A percentile compares a stretch with the other conserved stretches of the same genome.
Evolutionary conservation across 2,797 vertebrate genomes (phyloP).

Genomic region (Thripadectes ignobilis): DNA sequence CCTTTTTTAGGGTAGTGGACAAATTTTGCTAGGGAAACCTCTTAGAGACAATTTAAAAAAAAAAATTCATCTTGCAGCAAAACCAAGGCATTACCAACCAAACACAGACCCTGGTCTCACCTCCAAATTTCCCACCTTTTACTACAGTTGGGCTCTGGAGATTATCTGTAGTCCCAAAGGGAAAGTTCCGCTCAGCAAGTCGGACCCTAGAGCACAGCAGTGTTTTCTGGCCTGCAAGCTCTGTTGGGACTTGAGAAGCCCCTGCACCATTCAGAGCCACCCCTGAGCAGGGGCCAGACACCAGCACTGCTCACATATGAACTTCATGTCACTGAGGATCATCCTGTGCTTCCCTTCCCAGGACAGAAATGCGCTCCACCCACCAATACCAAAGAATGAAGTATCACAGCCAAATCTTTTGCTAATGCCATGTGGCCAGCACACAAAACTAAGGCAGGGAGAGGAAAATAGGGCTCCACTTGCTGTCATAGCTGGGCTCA

Average conservation of each 20-base stretch:
- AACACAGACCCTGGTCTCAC: neutral
- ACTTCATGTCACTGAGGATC: neutral
- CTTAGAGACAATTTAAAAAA: neutral
- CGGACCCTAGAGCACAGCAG: neutral
- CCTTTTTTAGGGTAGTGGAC: neutral
- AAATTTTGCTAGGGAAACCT: neutral
- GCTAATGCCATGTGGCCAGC: neutral
- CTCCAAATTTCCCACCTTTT: neutral
- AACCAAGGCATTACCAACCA: neutral
- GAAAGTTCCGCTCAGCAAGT: neutral
- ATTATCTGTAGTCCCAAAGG: neutral
- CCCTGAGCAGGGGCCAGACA: neutral
- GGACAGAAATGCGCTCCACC: neutral
- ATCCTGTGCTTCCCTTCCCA: neutral
- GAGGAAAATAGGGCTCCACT: neutral
- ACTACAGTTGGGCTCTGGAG: neutral
- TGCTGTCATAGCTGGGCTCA: neutral
- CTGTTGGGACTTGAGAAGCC: neutral
- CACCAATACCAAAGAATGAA: rapidly evolving
- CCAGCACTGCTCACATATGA: neutral
- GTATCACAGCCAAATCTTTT: neutral
- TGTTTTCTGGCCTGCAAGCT: neutral
- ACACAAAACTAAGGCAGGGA: neutral
- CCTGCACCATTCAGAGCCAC: neutral
- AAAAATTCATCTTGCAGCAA: neutral